These are phyloP conservation scores for Mesoclemmys tuberculata DNA, from an alignment of 2,113 vertebrate species.

Conservation along the genomic window DNA sequence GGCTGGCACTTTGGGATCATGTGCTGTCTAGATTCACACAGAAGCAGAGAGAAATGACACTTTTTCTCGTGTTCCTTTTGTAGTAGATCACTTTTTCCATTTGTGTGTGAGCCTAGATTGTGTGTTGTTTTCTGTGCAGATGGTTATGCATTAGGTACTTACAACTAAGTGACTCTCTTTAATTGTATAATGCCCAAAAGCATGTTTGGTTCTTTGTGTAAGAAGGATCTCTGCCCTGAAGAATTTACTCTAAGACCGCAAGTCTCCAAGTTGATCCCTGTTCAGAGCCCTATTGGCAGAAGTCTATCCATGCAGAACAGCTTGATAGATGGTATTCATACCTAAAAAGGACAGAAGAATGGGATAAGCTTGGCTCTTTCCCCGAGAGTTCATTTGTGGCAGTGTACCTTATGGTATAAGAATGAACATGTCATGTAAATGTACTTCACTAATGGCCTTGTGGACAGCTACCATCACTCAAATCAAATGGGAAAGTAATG, in stretches of 20 bases:
- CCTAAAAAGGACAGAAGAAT: not conserved
- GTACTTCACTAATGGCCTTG: not conserved
- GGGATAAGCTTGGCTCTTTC: not conserved
- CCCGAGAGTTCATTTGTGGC: not conserved
- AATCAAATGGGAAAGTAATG: not conserved
- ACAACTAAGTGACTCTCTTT: not conserved
- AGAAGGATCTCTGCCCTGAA: not conserved
- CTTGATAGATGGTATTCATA: not conserved
- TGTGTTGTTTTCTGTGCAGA: not conserved
- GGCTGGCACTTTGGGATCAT: not conserved
- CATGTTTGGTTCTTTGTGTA: not conserved
- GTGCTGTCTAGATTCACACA: not conserved
- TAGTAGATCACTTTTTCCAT: not conserved
- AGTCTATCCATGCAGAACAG: not conserved
- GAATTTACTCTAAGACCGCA: not conserved
- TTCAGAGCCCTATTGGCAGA: not conserved
- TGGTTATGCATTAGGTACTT: not conserved
- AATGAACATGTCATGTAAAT: not conserved
- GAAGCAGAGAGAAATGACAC: not conserved
- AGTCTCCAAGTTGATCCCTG: not conserved
- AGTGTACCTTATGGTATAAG: not conserved
- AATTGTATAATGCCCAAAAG: constrained; percentile 30
- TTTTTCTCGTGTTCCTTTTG: not conserved
- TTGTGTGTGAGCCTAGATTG: not conserved
- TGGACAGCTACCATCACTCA: not conserved